Percentiles rank a stretch among this genome's conserved stretches.
These are phyloP conservation scores for Heteractis magnifica DNA, from an alignment of 92 coral and sea anemone species.

Conservation along the genomic window DNA sequence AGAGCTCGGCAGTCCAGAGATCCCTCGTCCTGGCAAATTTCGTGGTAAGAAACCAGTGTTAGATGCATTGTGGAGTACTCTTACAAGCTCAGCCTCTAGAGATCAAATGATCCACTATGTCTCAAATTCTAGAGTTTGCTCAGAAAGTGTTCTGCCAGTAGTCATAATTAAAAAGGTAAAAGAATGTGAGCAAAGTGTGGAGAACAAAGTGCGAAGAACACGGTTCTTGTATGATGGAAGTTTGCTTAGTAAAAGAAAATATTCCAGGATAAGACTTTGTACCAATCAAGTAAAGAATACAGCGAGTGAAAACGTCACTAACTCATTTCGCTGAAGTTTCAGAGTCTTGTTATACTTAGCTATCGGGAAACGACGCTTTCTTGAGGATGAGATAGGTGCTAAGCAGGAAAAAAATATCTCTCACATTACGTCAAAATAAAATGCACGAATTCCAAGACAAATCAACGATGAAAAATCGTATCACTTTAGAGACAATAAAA, in stretches of 20 bases:
- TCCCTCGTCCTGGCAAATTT: too few relatives aligned
- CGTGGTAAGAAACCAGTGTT: neutral
- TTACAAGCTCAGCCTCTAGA: neutral
- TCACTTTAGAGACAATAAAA: too few relatives aligned
- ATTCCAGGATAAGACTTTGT: neutral
- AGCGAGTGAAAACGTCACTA: neutral
- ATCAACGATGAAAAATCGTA: too few relatives aligned
- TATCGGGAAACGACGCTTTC: neutral
- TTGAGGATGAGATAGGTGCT: too few relatives aligned
- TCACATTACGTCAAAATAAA: too few relatives aligned
- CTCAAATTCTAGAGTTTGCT: neutral
- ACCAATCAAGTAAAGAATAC: neutral
- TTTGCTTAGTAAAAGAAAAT: neutral
- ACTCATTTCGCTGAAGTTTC: neutral
- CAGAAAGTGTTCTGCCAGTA: neutral
- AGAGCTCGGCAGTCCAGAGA: too few relatives aligned
- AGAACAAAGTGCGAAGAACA: neutral
- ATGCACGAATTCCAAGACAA: too few relatives aligned
- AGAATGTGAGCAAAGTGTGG: neutral
- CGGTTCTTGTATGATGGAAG: neutral
- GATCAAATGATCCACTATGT: neutral
- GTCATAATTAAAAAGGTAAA: neutral
- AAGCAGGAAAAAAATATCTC: too few relatives aligned
- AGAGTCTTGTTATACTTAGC: neutral
- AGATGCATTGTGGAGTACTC: conserved; percentile 5